Percentiles rank a stretch among this genome's conserved stretches.
phyloP scores from a whole-genome alignment of 2,797 vertebrate species.

The Takifugu rubripes region DNA sequence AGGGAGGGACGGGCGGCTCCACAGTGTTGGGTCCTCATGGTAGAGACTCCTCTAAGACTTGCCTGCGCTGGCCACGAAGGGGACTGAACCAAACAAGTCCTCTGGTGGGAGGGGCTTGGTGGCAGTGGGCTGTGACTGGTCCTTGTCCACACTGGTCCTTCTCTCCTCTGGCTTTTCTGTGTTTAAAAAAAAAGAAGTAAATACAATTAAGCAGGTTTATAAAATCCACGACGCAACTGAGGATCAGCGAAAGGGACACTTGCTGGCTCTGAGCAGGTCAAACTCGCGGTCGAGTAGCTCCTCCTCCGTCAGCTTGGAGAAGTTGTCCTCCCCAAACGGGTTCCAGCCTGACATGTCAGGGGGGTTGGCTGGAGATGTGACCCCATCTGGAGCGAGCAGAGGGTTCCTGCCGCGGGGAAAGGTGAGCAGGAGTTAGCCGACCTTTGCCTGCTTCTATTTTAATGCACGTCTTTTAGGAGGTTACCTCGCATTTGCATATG shows the following conservation, averaged over 20 bases:
- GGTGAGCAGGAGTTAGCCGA: background rate
- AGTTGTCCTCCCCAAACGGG: constrained; percentile 98
- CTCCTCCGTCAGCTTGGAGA: constrained; percentile 94
- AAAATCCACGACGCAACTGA: too few relatives aligned
- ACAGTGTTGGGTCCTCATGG: constrained; percentile 68
- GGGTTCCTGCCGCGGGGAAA: constrained; percentile 64
- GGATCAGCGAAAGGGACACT: constrained; percentile 67
- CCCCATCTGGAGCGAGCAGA: constrained; percentile 72
- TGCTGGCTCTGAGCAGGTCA: constrained; percentile 97
- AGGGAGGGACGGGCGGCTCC: constrained; percentile 41
- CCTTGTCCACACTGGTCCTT: constrained; percentile 75
- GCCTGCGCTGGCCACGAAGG: constrained; percentile 95
- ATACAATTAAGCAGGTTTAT: too few relatives aligned
- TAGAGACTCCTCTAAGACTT: constrained; percentile 84
- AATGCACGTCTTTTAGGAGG: too few relatives aligned
- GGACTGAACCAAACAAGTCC: constrained; percentile 94
- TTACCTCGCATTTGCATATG: constrained; percentile 79
- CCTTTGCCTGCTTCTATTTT: too few relatives aligned
- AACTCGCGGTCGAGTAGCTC: constrained; percentile 97
- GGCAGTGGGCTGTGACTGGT: constrained; percentile 28
- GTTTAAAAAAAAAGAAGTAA: background rate
- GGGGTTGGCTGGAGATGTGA: constrained; percentile 79
- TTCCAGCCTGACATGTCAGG: constrained; percentile 99
- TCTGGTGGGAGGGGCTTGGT: constrained; percentile 78
- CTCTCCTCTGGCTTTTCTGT: constrained; percentile 87